Base-by-base conservation (phyloP, 2,888 invertebrate species). In the Bimastos eiseni region DNA sequence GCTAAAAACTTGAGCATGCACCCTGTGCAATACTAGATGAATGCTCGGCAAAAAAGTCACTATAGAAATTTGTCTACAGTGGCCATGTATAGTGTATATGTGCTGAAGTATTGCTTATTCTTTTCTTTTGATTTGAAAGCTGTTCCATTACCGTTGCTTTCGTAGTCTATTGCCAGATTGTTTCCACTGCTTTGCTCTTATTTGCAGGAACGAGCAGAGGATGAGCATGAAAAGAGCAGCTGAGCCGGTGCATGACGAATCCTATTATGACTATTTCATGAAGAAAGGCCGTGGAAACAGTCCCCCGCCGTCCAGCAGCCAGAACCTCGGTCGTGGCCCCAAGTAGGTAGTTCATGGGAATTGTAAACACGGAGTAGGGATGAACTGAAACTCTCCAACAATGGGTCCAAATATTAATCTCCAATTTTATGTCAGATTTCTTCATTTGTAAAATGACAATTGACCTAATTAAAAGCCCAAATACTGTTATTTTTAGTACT, bases 221-320 rank as follows among this genome's bases (percentile, higher is more conserved):
- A 86, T 86, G 86, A 34, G 36, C n/a, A 34, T 37, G 86, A 86
- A 86, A 37, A 86, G 86, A 86, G 34, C 86, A 17, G 86, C 37
- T 4, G 86, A 86, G 17, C n/a, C n/a, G n/a, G n/a, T n/a, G n/a
- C 86, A 86, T 24, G 37, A 86, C 6, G 86, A 86, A 0, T 34
- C 37, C 86, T 86, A 86, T 19, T 86, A 36, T 36, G 86, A 86
- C 36, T 86, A 86, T 17, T 0, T 86, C 36, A 24, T 33, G 30
- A 86, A 86, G 86, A 86, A 34, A 33, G n/a, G 86, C 36, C 86
- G 86, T 30, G 1, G 30, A 36, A 37, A 17, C n/a, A 86, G 86
- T 37, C 86, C 84, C 19, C 33, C 86, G 21, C 19, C 19, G 8
- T 37, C 86, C 36, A 37, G 36, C 86, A 36, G 21, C 36, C 86